phyloP scores from a whole-genome alignment of 64 coral and sea anemone species.

The Catalaphyllia jardinei region DNA sequence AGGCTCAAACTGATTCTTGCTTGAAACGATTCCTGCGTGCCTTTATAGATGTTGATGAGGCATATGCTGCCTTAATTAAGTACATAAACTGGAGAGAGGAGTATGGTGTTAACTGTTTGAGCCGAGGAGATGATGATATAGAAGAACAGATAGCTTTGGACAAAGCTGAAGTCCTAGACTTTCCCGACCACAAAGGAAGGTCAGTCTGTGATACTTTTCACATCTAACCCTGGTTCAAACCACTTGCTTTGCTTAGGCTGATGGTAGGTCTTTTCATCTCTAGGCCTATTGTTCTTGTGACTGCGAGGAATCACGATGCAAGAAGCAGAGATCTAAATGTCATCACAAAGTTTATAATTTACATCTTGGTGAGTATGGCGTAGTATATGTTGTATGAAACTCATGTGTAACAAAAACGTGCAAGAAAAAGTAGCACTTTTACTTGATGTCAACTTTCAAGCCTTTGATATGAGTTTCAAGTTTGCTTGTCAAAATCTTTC shows the following conservation, averaged over 20 bases:
- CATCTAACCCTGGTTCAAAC: no score
- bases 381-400: neutral
- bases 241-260: neutral
- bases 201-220: neutral
- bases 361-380: constrained; percentile 74
- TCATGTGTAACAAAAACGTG: no score
- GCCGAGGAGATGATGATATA: constrained; percentile 81
- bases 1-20: constrained; percentile 95
- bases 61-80: constrained; percentile 72
- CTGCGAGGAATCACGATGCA: constrained; percentile 89
- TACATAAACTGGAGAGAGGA: constrained; percentile 93
- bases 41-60: constrained; percentile 90
- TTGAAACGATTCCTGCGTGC: constrained; percentile 80
- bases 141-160: constrained; percentile 69
- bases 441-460: no score
- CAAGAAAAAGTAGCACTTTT: no score
- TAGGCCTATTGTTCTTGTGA: constrained; percentile 87
- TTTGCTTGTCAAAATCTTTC: no score
- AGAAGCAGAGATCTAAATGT: constrained; percentile 83
- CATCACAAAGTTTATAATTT: constrained; percentile 94
- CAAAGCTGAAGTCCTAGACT: constrained; percentile 80
- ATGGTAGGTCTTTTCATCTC: neutral
- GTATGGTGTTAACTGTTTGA: constrained; percentile 81
- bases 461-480: no score
- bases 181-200: constrained; percentile 74